Evolutionary conservation across 2,888 invertebrate species (phyloP).

Genomic region (Argyresthia albistria): DNA sequence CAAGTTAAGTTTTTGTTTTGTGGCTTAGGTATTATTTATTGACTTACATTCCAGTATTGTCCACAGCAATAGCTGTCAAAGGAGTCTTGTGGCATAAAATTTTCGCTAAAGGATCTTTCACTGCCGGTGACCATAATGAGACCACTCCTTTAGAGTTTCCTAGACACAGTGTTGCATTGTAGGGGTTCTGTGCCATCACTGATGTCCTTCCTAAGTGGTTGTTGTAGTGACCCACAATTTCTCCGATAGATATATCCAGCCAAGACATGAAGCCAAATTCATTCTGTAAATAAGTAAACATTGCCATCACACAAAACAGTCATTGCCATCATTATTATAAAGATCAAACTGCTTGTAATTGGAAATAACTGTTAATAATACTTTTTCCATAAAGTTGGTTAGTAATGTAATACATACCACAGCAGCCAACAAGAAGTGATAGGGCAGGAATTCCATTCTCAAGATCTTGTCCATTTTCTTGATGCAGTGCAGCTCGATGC

Average conservation of each 20-base stretch:
- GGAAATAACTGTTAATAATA: neutral
- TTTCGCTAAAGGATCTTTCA: conserved; percentile 88
- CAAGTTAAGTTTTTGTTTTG: neutral
- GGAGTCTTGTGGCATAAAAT: conserved; percentile 92
- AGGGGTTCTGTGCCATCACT: conserved; percentile 94
- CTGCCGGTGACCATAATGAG: conserved; percentile 95
- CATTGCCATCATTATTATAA: too few relatives aligned
- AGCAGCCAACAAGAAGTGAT: conserved; percentile 94
- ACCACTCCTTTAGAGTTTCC: conserved; percentile 94
- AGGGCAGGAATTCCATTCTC: conserved; percentile 94
- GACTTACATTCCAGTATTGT: conserved; percentile 85
- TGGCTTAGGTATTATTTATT: neutral
- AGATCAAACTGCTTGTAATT: too few relatives aligned
- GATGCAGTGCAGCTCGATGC: conserved; percentile 96
- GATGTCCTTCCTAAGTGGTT: conserved; percentile 84
- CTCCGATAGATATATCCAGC: conserved; percentile 95
- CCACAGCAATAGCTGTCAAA: conserved; percentile 85
- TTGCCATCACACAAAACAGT: too few relatives aligned
- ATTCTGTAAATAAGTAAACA: conserved; percentile 56
- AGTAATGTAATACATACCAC: conserved; percentile 72
- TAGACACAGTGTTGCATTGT: conserved; percentile 92
- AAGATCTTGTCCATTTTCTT: conserved; percentile 86
- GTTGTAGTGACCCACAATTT: conserved; percentile 84
- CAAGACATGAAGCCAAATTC: conserved; percentile 87
- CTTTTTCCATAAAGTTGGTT: neutral